phyloP scores from a whole-genome alignment of 2,888 invertebrate species.

The Phortica okadai region DNA sequence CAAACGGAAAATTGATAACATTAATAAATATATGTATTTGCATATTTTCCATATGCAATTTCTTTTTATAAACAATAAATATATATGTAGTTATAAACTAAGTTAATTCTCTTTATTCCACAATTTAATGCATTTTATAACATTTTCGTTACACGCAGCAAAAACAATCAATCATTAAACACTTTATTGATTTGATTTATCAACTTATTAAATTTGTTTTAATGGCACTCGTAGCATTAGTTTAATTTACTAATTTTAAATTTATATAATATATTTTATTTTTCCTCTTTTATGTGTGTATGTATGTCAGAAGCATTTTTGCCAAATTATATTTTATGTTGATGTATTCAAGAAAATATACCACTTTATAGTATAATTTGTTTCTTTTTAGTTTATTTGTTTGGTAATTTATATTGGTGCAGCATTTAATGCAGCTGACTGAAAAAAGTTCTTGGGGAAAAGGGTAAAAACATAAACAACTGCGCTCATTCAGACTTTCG shows the following conservation, averaged over 20 bases:
- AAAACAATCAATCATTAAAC: conserved; percentile 54
- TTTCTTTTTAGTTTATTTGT: conserved; percentile 1
- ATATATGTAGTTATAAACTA: conserved; percentile 15
- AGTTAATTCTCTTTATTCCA: conserved; percentile 33
- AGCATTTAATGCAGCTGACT: no score
- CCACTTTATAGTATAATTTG: no score
- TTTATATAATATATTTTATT: conserved; percentile 38
- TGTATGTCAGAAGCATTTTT: conserved; percentile 37
- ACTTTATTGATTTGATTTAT: conserved; percentile 42
- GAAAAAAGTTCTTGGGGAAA: no score
- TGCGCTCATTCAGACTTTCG: no score
- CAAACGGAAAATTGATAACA: conserved; percentile 32
- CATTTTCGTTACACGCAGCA: conserved; percentile 20
- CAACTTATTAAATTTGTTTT: not conserved
- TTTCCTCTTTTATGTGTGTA: conserved; percentile 29
- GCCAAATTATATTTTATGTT: conserved; percentile 37
- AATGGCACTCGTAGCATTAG: conserved; percentile 65
- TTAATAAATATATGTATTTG: conserved; percentile 31
- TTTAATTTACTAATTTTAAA: conserved; percentile 4
- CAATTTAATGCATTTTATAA: not conserved
- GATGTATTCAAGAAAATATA: no score
- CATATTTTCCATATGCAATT: conserved; percentile 15
- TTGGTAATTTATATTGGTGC: no score
- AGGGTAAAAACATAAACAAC: no score
- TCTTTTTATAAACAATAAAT: conserved; percentile 28